Evolutionary conservation across 2,113 vertebrate genomes (phyloP).

Genomic region (Corynorhinus townsendii): DNA sequence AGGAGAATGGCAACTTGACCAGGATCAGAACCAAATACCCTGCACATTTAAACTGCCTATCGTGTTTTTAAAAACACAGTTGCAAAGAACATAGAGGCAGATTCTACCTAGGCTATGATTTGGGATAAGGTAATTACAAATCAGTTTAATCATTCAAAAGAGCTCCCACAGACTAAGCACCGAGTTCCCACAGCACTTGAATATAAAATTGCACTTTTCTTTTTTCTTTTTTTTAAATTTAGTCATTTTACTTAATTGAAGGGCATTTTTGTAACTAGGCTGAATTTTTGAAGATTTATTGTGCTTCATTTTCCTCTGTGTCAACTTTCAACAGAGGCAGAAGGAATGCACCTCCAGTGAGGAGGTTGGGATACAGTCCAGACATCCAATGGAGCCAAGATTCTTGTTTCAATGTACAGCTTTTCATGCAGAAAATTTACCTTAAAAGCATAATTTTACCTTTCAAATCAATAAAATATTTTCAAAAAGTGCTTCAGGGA

Average conservation of each 20-base stretch:
- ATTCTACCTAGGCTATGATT: slow-evolving; percentile 10
- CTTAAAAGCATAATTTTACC: slow-evolving; percentile 68
- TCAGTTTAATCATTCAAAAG: slow-evolving; percentile 36
- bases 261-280: slow-evolving; percentile 20
- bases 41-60: not conserved
- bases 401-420: not conserved
- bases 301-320: slow-evolving; percentile 2
- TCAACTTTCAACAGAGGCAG: slow-evolving; percentile 35
- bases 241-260: not conserved
- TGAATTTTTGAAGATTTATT: slow-evolving; percentile 37
- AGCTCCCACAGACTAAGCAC: not conserved
- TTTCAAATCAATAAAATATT: slow-evolving; percentile 66
- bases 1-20: not conserved
- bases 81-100: not conserved
- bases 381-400: slow-evolving; percentile 7
- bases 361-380: slow-evolving; percentile 48
- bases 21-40: not conserved
- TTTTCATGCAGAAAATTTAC: slow-evolving; percentile 60
- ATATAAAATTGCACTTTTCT: slow-evolving; percentile 15
- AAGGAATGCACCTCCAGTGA: not conserved
- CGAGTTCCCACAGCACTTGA: slow-evolving; percentile 48
- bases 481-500: slow-evolving; percentile 58
- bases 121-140: slow-evolving; percentile 37
- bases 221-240: not conserved
- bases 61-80: not conserved